These are phyloP conservation scores for Heliconius hewitsoni DNA, from an alignment of 1,140 invertebrate species.

Conservation along the genomic window DNA sequence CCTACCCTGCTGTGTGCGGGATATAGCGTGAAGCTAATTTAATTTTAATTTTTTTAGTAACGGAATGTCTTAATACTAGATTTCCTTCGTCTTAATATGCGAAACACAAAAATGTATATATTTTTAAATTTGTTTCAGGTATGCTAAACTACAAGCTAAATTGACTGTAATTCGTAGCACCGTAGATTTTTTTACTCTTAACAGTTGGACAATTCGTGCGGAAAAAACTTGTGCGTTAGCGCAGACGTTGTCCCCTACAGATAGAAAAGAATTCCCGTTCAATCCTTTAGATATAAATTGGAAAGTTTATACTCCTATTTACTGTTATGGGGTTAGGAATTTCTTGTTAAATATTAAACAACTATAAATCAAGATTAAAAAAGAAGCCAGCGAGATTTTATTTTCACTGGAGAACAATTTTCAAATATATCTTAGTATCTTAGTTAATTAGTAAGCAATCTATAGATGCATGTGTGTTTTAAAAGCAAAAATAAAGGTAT, in stretches of 20 bases:
- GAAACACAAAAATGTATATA: no score
- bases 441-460: no score
- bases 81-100: no score
- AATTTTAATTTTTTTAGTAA: no score
- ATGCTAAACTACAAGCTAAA: slow-evolving; percentile 39
- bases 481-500: no score
- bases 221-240: slow-evolving; percentile 24
- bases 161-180: slow-evolving; percentile 19
- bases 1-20: no score
- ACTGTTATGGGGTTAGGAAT: slow-evolving; percentile 37
- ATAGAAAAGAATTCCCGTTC: slow-evolving; percentile 38
- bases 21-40: no score
- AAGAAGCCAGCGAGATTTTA: background rate
- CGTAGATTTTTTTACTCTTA: slow-evolving; percentile 36
- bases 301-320: slow-evolving; percentile 41
- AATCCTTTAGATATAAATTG: slow-evolving; percentile 41
- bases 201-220: slow-evolving; percentile 44
- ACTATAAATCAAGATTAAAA: background rate
- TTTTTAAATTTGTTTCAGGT: slow-evolving; percentile 26
- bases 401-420: background rate
- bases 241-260: slow-evolving; percentile 32
- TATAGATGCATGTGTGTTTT: no score
- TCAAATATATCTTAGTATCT: no score
- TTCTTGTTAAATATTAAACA: slow-evolving; percentile 32
- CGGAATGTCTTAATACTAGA: no score